Evolutionary conservation across 2,888 invertebrate genomes (phyloP), one percentile per base, ranked within the genome.

Genomic region (Alloplasta piceator): DNA sequence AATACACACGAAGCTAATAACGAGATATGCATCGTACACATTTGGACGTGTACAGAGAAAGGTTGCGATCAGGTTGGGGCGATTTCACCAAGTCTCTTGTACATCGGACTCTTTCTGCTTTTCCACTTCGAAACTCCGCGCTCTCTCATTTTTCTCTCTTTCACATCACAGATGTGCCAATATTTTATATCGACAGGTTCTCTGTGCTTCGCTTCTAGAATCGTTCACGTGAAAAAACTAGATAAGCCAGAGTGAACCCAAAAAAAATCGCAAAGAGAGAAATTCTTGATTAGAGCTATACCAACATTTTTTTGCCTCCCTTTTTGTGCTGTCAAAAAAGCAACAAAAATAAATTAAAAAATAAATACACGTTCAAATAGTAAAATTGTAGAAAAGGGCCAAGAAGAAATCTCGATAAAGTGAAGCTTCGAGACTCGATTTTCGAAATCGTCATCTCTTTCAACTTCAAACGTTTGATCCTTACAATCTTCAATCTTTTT

Each of bases 131-230:
- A 60, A 58, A 64, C 14, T 41, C 46, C 4, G 6, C 2, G 6
- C 43, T 43, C 43, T 43, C 43, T 43, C 55, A 6, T 4, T 9
- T 6, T 14, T 6, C 12, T 2, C 41, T 10, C 6, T 41, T 39
- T 48, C 26, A 48, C 48, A 1, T 36, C 75, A 43, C 64, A 80
- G 80, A 75, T 81, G 82, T 79, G 75, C 78, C 83, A 84, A 80
- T 78, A 83, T 82, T 80, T 80, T 73, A 75, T 82, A 83, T 80
- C 74, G 83, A 83, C 83, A 82, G 83, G 56, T 67, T 50, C n/a
- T 46, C n/a, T 72, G 55, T 73, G 64, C 56, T 14, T 52, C 56
- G 71, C 61, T 26, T 14, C 41, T 43, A 50, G 56, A 78, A 26
- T 78, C 66, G 64, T 78, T 78, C 82, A 78, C 80, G 82, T 78